A percentile compares a stretch with the other conserved stretches of the same genome.
Evolutionary conservation across 2,888 invertebrate species (phyloP).

Genomic region (Parnassius smintheus): DNA sequence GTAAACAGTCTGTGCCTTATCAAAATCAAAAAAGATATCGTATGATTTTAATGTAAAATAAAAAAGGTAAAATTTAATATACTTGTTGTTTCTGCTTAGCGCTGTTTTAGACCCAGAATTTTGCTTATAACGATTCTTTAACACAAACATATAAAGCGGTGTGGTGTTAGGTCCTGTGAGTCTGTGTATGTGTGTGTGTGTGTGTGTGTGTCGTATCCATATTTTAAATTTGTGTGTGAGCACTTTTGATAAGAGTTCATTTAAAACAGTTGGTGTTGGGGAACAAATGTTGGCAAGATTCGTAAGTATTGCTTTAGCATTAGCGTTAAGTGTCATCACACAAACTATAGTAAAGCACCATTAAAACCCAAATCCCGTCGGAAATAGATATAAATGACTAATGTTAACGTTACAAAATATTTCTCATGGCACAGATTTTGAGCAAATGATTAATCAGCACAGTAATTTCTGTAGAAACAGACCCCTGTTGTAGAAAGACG

Average conservation of each 20-base stretch:
- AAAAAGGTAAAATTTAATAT: constrained; percentile 1
- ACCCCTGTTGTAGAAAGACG: constrained; percentile 4
- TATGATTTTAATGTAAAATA: constrained; percentile 4
- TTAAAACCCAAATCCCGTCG: constrained; percentile 22
- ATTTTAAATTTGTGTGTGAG: constrained; percentile 53
- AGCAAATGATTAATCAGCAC: constrained; percentile 5
- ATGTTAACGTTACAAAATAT: background rate
- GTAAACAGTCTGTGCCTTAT: constrained; percentile 41
- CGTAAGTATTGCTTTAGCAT: constrained; percentile 67
- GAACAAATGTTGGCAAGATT: constrained; percentile 65
- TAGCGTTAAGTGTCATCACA: constrained; percentile 45
- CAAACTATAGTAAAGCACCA: constrained; percentile 35
- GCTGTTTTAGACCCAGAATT: constrained; percentile 6
- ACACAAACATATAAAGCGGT: constrained; percentile 54
- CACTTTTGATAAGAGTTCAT: constrained; percentile 52
- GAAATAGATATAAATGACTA: constrained; percentile 11
- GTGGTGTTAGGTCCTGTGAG: constrained; percentile 53
- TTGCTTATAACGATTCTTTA: constrained; percentile 46
- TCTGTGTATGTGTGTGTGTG: constrained; percentile 40
- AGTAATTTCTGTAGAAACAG: background rate
- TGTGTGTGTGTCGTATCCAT: constrained; percentile 37
- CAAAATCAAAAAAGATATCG: constrained; percentile 21
- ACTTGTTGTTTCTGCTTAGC: constrained; percentile 22
- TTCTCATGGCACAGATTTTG: constrained; percentile 28
- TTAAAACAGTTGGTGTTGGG: constrained; percentile 74